These are phyloP conservation scores for Planococcus citri DNA, from an alignment of 1,140 invertebrate genomes.

Conservation along the genomic window DNA sequence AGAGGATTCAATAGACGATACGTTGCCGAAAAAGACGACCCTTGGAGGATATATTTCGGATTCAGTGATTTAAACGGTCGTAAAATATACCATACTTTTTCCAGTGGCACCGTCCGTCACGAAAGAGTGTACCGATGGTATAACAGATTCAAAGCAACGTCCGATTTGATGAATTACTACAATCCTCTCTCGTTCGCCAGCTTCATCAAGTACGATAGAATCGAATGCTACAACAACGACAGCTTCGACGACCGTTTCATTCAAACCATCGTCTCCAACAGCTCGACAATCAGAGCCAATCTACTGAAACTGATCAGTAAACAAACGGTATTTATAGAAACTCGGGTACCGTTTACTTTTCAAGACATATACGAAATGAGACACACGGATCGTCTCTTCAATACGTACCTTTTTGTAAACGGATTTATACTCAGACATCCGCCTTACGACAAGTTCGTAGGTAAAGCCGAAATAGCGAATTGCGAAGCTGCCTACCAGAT, in stretches of 20 bases:
- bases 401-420: background rate
- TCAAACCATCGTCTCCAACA: background rate
- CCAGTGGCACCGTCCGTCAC: background rate
- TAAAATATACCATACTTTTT: background rate
- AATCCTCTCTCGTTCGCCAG: background rate
- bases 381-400: background rate
- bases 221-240: background rate
- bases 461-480: background rate
- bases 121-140: background rate
- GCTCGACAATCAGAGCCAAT: background rate
- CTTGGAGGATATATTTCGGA: background rate
- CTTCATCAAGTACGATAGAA: background rate
- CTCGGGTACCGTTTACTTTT: background rate
- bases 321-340: background rate
- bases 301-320: background rate
- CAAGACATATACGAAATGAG: background rate
- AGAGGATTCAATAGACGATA: background rate
- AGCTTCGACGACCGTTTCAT: background rate
- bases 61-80: background rate
- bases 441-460: background rate
- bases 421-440: background rate
- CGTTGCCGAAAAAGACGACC: background rate
- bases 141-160: background rate
- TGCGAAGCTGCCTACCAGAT: background rate
- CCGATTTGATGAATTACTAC: background rate